These are phyloP conservation scores for Horisme vitalbata DNA, from an alignment of 2,888 invertebrate species.

Conservation along the genomic window DNA sequence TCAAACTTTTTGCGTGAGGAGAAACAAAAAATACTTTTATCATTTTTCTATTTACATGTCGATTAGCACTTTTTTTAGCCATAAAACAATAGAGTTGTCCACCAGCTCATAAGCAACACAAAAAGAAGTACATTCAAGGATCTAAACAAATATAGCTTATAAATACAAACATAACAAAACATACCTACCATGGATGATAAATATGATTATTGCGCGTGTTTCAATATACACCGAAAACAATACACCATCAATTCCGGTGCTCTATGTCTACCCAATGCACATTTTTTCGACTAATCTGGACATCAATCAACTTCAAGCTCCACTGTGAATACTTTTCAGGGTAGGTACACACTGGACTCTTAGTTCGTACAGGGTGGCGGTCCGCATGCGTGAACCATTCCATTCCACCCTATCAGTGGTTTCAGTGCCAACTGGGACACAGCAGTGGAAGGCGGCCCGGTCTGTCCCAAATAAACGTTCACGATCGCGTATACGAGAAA, in stretches of 20 bases:
- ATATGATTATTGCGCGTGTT: too few relatives aligned
- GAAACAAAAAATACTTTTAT: too few relatives aligned
- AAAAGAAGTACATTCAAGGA: too few relatives aligned
- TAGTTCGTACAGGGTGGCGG: slow-evolving; percentile 51
- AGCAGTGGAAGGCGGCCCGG: slow-evolving; percentile 37
- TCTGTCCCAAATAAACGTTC: slow-evolving; percentile 21
- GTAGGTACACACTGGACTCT: slow-evolving; percentile 34
- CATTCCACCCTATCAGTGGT: slow-evolving; percentile 54
- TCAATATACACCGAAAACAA: slow-evolving; percentile 5
- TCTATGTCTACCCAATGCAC: neutral
- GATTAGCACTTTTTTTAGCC: too few relatives aligned
- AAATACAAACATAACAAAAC: too few relatives aligned
- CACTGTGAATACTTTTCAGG: slow-evolving; percentile 19
- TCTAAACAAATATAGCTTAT: too few relatives aligned
- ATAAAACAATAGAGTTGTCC: too few relatives aligned
- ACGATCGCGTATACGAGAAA: slow-evolving; percentile 16
- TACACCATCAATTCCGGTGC: slow-evolving; percentile 4
- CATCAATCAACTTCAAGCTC: slow-evolving; percentile 24
- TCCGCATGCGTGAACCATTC: slow-evolving; percentile 73
- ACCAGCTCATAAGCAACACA: too few relatives aligned
- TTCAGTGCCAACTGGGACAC: slow-evolving; percentile 60
- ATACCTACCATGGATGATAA: too few relatives aligned
- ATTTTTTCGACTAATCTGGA: slow-evolving; percentile 18
- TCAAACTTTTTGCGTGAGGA: too few relatives aligned
- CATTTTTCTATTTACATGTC: too few relatives aligned